phyloP scores from a whole-genome alignment of 2,113 vertebrate genomes.

The Casuarius casuarius region DNA sequence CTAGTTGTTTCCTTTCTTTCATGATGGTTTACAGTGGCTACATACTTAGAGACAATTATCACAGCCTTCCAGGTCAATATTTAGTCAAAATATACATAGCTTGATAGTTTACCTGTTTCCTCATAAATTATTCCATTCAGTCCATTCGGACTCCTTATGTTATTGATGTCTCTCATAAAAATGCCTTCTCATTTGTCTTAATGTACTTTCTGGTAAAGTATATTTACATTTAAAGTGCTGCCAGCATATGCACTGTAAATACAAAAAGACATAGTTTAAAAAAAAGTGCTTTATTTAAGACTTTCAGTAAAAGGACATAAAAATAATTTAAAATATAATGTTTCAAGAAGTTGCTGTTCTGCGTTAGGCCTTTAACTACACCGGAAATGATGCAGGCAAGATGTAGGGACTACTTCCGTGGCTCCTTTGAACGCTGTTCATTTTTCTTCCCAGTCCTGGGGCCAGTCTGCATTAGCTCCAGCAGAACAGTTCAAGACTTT shows the following conservation, averaged over 20 bases:
- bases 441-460: neutral
- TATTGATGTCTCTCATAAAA: neutral
- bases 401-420: neutral
- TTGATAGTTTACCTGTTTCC: neutral
- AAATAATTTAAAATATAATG: neutral
- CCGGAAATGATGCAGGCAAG: neutral
- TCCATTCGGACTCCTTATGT: neutral
- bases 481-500: neutral
- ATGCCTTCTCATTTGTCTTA: neutral
- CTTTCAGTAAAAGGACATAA: neutral
- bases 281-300: neutral
- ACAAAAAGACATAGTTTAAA: fast-evolving
- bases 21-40: neutral
- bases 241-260: neutral
- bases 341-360: neutral
- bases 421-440: neutral
- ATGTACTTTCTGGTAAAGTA: neutral
- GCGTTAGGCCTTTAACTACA: neutral
- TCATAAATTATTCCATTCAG: neutral
- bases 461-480: neutral
- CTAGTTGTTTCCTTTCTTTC: neutral
- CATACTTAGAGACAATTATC: neutral
- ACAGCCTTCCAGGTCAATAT: fast-evolving
- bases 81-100: neutral
- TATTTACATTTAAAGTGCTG: neutral